phyloP scores from a whole-genome alignment of 64 coral and sea anemone genomes.

The Cladopsammia gracilis region DNA sequence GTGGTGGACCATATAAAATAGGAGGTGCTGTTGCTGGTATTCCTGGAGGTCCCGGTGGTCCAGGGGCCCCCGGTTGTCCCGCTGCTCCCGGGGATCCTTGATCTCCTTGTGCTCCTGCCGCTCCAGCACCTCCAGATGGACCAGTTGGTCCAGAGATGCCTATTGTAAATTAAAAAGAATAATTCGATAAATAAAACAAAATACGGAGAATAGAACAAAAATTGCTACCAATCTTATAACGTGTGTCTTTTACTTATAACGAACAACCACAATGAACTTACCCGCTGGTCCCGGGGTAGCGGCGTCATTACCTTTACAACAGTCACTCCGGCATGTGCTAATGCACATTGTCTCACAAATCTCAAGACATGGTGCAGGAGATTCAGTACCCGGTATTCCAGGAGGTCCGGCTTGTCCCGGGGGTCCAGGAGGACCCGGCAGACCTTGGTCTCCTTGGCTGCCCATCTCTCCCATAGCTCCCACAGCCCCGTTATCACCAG shows the following conservation, averaged over 20 bases:
- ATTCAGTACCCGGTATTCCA: not conserved
- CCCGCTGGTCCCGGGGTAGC: too few species aligned
- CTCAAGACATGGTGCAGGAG: not conserved
- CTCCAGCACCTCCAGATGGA: slow-evolving; percentile 6
- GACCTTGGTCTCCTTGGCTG: not conserved
- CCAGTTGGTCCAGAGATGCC: not conserved
- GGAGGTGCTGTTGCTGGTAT: slow-evolving; percentile 44
- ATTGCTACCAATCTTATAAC: too few species aligned
- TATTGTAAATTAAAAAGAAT: too few species aligned
- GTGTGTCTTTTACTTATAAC: too few species aligned
- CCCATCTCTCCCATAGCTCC: slow-evolving; percentile 22
- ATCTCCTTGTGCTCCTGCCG: slow-evolving; percentile 35
- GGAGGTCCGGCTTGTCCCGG: slow-evolving; percentile 78
- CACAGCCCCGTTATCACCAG: not conserved
- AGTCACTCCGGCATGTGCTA: slow-evolving; percentile 7
- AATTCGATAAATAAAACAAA: too few species aligned
- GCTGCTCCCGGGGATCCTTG: slow-evolving; percentile 72
- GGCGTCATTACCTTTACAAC: not conserved
- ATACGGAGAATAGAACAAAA: too few species aligned
- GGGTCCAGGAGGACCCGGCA: slow-evolving; percentile 61
- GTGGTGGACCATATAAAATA: not conserved
- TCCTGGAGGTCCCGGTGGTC: slow-evolving; percentile 72
- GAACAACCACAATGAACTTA: too few species aligned
- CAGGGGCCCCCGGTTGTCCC: slow-evolving; percentile 74
- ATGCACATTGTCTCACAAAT: slow-evolving; percentile 41